Percentiles rank a stretch among this genome's conserved stretches.
These are phyloP conservation scores for Drosophila mojavensis DNA, from an alignment of 1,140 invertebrate genomes.

Conservation along the genomic window DNA sequence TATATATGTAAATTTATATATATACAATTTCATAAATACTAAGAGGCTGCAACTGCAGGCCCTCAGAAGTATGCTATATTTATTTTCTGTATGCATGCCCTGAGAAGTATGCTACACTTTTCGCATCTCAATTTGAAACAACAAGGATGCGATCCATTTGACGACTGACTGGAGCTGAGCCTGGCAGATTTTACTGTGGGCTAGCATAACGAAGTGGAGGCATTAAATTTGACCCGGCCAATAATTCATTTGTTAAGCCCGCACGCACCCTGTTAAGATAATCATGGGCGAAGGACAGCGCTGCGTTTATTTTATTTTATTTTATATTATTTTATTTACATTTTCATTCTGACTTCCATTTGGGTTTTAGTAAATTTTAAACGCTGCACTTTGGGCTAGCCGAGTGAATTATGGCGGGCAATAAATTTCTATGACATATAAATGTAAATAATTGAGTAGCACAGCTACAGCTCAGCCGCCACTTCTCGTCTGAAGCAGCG, in stretches of 20 bases:
- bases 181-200: background rate
- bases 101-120: slow-evolving; percentile 41
- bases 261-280: slow-evolving; percentile 40
- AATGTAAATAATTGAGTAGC: slow-evolving; percentile 81
- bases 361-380: slow-evolving; percentile 67
- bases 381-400: slow-evolving; percentile 72
- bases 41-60: slow-evolving; percentile 24
- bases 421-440: slow-evolving; percentile 83
- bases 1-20: slow-evolving; percentile 31
- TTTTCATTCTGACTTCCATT: slow-evolving; percentile 46
- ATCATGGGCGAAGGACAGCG: slow-evolving; percentile 49
- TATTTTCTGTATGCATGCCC: background rate
- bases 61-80: slow-evolving; percentile 9
- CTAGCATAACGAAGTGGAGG: slow-evolving; percentile 65
- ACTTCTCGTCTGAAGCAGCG: slow-evolving; percentile 4
- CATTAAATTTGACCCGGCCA: slow-evolving; percentile 75
- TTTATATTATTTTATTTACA: slow-evolving; percentile 51
- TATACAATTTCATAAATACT: slow-evolving; percentile 67
- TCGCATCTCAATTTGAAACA: slow-evolving; percentile 13
- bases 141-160: slow-evolving; percentile 4
- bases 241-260: slow-evolving; percentile 78
- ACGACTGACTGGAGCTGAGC: background rate
- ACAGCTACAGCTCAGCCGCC: slow-evolving; percentile 26
- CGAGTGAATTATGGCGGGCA: slow-evolving; percentile 71
- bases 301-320: slow-evolving; percentile 19